Base-by-base conservation (phyloP, 2,888 invertebrate genomes). In the Pachliopta kotzebuea region DNA sequence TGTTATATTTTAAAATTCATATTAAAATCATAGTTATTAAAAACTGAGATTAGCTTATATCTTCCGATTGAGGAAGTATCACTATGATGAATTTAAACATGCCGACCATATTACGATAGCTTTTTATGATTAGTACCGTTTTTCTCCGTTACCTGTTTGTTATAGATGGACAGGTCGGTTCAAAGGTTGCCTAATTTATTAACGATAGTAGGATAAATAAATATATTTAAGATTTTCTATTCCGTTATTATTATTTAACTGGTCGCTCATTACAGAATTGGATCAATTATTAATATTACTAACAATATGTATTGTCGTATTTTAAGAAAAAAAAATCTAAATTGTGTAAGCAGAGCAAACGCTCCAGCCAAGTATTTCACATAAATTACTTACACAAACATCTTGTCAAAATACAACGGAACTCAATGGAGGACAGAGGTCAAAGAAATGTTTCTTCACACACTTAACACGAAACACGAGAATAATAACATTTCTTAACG, bases 321-420 rank as follows among this genome's bases (percentile, higher is more conserved):
- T 21, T 62, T 57, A 62, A 26, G 20, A 45, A 23, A 37, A 61
- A 57, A 29, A 29, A 21, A 29, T 18, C 6, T 56, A 57, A 70
- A 70, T 71, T 73, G 66, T 69, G 56, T 69, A 70, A 69, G 70
- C 70, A 61, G 58, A 61, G 63, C 57, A 62, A 60, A 26, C 50
- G 56, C 0, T 63, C 56, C 60, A 60, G 73, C 69, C 81, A 81
- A 76, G 78, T 84, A 86, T 77, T 81, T 83, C 76, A 85, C 80
- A 83, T 85, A 72, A 76, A 74, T 76, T 71, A 71, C 77, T 75
- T 75, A 75, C 76, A 68, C 72, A 84, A 86, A 85, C 79, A 78
- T 75, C 81, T 80, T 84, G 86, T 83, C 85, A 86, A 83, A 85
- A 86, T 74, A 82, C 83, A 87, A 85, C 81, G 82, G 84, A 78